Base-by-base conservation (phyloP, 2,797 vertebrate species). In the Gobionotothen gibberifrons region DNA sequence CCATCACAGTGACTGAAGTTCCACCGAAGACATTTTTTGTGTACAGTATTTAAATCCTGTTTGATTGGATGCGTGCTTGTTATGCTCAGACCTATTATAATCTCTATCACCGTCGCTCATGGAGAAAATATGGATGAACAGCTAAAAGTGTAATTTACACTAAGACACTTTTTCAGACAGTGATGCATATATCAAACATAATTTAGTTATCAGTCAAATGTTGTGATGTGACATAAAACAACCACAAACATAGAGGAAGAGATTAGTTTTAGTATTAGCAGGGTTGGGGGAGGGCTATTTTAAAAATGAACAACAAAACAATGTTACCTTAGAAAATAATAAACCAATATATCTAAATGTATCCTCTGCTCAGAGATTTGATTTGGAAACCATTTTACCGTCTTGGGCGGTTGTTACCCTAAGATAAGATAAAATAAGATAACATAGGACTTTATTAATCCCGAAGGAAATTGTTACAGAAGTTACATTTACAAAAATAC, bases 1-100 rank as follows among this genome's bases (percentile, higher is more conserved):
- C 91, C 90, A 84, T 91, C 90, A 61, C 15, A 54, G 76, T 69
- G 46, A 69, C 43, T 65, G 22, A 57, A 43, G 54, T 15, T 53
- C 26, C 32, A 17, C 15, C 7, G 26, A 47, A 48, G 63, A 47
- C 10, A 19, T 46, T 68, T 72, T 36, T 21, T 22, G 36, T 47
- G 2, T 17, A n/a, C n/a, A n/a, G n/a, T n/a, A 54, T 85, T 76
- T 60, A 69, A 78, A 79, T 76, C 22, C 46, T n/a, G n/a, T 79
- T 71, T 44, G 42, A 84, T 69, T 54, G 49, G 39, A 72, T 54
- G 40, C 29, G 64, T 65, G 69, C 52, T 56, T 80, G 68, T 74
- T 64, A n/a, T 60, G 39, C 64, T 76, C 73, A 61, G 40, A 74
- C 48, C 17, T 72, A 44, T 84, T 74, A 43, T 75, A 16, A 71